Evolutionary conservation across 2,113 vertebrate species (phyloP), one percentile per base, ranked within the genome.

Genomic region (Aptenodytes forsteri): DNA sequence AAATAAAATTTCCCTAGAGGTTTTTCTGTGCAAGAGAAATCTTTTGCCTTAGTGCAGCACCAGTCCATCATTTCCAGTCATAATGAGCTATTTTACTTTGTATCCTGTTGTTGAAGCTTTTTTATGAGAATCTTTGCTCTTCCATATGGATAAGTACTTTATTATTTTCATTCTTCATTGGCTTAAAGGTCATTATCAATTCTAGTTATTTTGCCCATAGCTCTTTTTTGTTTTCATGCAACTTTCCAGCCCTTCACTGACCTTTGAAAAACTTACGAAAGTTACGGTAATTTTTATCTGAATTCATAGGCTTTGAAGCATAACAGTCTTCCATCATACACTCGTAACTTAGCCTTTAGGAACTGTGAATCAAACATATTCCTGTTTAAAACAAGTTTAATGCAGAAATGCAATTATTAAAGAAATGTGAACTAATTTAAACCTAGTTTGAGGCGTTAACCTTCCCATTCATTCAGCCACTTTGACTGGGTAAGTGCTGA

Each of bases 171-270:
- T 97, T 96, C 86, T 96, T 96, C 96, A 95, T 97, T 95, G 90
- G 84, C 86, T 93, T 98, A 97, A 97, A 97, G 93, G 88, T 98
- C 92, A 94, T 98, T 98, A 97, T 87, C 87, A 97, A 96, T 98
- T 98, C 81, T 75, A 84, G 54, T 87, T 96, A 84, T 94, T 96
- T 96, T 90, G 90, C 93, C 80, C 59, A n/a, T 58, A 95, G 95
- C 77, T 96, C 92, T 96, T 88, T 81, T 56, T 80, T 97, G 55
- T 89, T 97, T 96, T 94, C 75, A 64, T 77, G 69, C 81, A 96
- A 92, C 83, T 97, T 97, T 71, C 73, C 27, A 88, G 69, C 65
- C 89, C 93, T 97, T 96, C 88, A 32, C 50, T 97, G 96, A 98
- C 95, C 94, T 98, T 98, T 98, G 77, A 96, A 93, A 96, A 95